Conservation (phyloP, 1,140 invertebrate genomes). For the Danaus plexippus region DNA sequence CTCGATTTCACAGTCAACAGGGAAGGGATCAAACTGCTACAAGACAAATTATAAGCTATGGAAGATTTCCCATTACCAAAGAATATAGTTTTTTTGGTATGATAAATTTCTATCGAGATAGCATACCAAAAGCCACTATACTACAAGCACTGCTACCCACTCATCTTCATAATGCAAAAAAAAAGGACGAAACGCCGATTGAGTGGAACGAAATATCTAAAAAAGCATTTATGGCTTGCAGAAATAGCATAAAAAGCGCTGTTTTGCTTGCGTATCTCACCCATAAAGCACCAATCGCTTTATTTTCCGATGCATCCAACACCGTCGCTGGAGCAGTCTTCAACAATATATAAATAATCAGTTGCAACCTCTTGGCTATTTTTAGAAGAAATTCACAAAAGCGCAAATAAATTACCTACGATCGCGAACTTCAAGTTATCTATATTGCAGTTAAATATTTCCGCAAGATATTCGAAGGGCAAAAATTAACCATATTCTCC, state of each 20-base stretch:
- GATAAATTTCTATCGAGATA: too few relatives aligned
- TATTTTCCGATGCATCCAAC: neutral
- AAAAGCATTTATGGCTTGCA: too few relatives aligned
- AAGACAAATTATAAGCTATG: conserved; percentile 6
- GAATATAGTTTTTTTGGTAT: too few relatives aligned
- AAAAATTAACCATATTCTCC: conserved; percentile 35
- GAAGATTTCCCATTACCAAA: too few relatives aligned
- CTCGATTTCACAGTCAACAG: conserved; percentile 7
- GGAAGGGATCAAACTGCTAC: conserved; percentile 11
- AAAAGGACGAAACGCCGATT: too few relatives aligned
- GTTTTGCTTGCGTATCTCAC: too few relatives aligned
- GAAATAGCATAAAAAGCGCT: neutral
- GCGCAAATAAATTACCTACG: conserved; percentile 11
- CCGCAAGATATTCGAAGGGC: conserved; percentile 28
- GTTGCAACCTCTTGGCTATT: conserved; percentile 8
- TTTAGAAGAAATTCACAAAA: conserved; percentile 5
- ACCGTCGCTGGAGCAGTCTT: conserved; percentile 1
- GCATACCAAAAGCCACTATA: too few relatives aligned
- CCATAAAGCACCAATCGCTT: neutral
- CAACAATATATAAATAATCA: conserved; percentile 6
- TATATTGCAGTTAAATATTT: conserved; percentile 8
- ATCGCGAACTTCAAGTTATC: conserved; percentile 4
- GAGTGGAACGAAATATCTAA: too few relatives aligned
- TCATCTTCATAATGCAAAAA: conserved; percentile 3
- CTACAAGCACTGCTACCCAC: too few relatives aligned